Base-by-base conservation (phyloP, 2,113 vertebrate genomes). In the Strigops habroptila region DNA sequence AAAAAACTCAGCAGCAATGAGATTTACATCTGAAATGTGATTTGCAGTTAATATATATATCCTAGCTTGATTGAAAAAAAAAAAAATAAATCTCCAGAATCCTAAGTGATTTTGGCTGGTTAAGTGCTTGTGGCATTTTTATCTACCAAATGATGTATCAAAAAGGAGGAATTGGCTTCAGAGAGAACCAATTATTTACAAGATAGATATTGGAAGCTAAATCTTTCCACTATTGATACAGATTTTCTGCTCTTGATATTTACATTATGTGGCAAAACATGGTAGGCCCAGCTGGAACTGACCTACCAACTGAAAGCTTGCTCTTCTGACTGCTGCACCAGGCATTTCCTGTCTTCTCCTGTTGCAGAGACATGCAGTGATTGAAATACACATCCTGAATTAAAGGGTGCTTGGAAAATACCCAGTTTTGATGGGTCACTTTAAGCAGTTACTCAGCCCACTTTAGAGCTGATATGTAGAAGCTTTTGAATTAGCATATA, bases 401-500 rank as follows among this genome's bases (percentile, higher is more conserved):
- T 85, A 87, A 94, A 82, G 93, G 94, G 59, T 96, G 91, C 93
- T 93, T 84, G 57, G 88, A 92, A 94, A 95, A 95, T 69, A 91
- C 93, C 96, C 95, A 96, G 2, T 96, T 97, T 96, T 94, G 91
- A 91, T 95, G 96, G 95, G 96, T 96, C 67, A 86, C 94, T 86
- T 90, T 91, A 93, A 52, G 27, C 68, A 88, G 77, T 71, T 93
- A 43, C 55, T 93, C 71, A 81, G 82, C 82, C 69, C 1, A 2
- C 70, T 87, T 90, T 67, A 73, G 41, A 82, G 39, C 85, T 76
- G 41, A 74, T 7, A 5, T 7, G 25, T 59, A 91, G 83, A 73
- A 63, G 80, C 69, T 82, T 92, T 24, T 37, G 30, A 71, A 63
- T 41, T 67, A 88, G 44, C 0, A 1, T 23, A 44, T 37, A 25